phyloP scores from a whole-genome alignment of 2,797 vertebrate species.

The Paguma larvata region DNA sequence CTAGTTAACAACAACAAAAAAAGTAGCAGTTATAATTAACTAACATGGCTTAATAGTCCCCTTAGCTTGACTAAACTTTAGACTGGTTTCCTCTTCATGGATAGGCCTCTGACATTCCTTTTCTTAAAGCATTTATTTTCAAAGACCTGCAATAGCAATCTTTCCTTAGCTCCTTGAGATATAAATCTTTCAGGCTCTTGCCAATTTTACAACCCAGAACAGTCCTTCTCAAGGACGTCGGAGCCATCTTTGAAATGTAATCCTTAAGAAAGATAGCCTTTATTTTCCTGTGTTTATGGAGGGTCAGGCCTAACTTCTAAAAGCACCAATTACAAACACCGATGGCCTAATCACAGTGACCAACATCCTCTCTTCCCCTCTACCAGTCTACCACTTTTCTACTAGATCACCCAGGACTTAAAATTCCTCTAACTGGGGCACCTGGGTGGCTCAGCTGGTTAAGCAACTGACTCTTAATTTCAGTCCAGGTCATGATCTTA shows the following conservation, averaged over 20 bases:
- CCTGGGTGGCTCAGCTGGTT: too few relatives aligned
- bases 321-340: neutral
- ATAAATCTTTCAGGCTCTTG: neutral
- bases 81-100: neutral
- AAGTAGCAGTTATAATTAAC: neutral
- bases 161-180: neutral
- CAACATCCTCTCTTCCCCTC: neutral
- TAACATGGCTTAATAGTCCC: neutral
- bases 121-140: neutral
- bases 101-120: neutral
- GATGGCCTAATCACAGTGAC: neutral
- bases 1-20: neutral
- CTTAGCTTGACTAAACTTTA: neutral
- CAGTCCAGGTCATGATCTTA: too few relatives aligned
- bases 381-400: neutral
- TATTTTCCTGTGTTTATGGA: neutral
- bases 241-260: neutral
- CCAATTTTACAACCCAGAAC: neutral
- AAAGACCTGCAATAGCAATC: neutral
- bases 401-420: neutral
- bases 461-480: too few relatives aligned
- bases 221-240: neutral
- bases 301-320: neutral
- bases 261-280: neutral
- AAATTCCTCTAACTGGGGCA: too few relatives aligned